Evolutionary conservation across 2,888 invertebrate species (phyloP), one percentile per base, ranked within the genome.

Genomic region (Caenorhabditis sp.): DNA sequence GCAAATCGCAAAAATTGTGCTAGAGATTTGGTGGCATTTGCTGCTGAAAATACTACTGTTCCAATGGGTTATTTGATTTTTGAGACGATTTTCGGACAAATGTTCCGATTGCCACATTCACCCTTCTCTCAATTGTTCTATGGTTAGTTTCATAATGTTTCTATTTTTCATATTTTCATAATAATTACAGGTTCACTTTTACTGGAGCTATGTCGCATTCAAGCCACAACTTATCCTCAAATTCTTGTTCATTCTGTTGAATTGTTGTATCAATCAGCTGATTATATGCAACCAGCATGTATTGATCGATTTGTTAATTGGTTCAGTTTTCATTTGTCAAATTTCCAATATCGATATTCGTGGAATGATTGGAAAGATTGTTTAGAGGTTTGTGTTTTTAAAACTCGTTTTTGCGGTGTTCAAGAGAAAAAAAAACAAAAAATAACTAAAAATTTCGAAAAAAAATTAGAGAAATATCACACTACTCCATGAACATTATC

Each of bases 261-360:
- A 89, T 93, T 99, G 87, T 90, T 99, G 62, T 99, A 95, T 87
- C 93, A 95, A 90, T 91, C 97, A 77, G 93, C 97, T 86, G 96
- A 97, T 88, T 92, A 93, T 0, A 97, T 99, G 97, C 96, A 97
- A 88, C 93, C 95, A 0, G 93, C 94, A 1, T 95, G 96, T 88
- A 94, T 97, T 89, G 97, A 99, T 89, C 92, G 97, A 84, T 95
- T 99, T 88, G 94, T 93, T 26, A 93, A 92, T 88, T 99, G 99
- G 99, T 99, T 99, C 89, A 92, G 94, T 0, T 97, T 97, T 89
- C 97, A 99, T 89, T 91, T 99, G 89, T 97, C 97, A 88, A 99
- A 99, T 90, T 99, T 99, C 89, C 97, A 99, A 89, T 99, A 95
- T 88, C 92, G 95, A 63, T 99, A 97, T 97, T 95, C 95, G 1